These are phyloP conservation scores for Carterocephalus palaemon DNA, from an alignment of 2,888 invertebrate genomes.

Conservation along the genomic window DNA sequence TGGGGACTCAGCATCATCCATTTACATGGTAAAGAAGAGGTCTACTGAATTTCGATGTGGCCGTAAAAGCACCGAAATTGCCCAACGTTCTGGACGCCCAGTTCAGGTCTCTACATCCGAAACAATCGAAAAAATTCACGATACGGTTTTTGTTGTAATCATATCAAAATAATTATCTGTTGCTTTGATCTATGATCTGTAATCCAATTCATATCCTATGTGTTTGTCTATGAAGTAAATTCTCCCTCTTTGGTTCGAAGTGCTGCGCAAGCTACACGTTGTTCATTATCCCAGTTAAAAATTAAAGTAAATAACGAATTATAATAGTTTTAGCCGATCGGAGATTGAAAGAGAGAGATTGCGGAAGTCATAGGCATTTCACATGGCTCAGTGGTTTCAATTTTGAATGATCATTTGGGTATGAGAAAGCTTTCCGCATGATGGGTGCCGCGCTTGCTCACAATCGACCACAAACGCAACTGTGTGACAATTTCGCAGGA, in stretches of 20 bases:
- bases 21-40: constrained; percentile 31
- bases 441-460: constrained; percentile 40
- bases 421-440: constrained; percentile 35
- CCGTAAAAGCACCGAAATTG: constrained; percentile 28
- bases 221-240: too few species aligned
- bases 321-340: constrained; percentile 14
- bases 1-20: constrained; percentile 29
- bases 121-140: constrained; percentile 31
- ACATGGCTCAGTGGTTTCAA: constrained; percentile 21
- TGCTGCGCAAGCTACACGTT: too few species aligned
- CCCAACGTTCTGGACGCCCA: constrained; percentile 29
- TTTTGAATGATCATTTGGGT: constrained; percentile 34
- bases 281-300: too few species aligned
- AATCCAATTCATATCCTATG: too few species aligned
- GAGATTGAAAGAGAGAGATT: constrained; percentile 17
- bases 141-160: too few species aligned
- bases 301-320: too few species aligned
- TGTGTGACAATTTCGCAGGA: constrained; percentile 29
- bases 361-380: constrained; percentile 20
- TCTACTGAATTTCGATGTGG: constrained; percentile 31
- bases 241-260: too few species aligned
- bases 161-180: too few species aligned
- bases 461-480: constrained; percentile 29
- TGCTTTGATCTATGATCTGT: too few species aligned
- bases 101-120: constrained; percentile 30